Evolutionary conservation across 1,140 invertebrate species (phyloP), one percentile per base, ranked within the genome.

Genomic region (Aphis craccivora): DNA sequence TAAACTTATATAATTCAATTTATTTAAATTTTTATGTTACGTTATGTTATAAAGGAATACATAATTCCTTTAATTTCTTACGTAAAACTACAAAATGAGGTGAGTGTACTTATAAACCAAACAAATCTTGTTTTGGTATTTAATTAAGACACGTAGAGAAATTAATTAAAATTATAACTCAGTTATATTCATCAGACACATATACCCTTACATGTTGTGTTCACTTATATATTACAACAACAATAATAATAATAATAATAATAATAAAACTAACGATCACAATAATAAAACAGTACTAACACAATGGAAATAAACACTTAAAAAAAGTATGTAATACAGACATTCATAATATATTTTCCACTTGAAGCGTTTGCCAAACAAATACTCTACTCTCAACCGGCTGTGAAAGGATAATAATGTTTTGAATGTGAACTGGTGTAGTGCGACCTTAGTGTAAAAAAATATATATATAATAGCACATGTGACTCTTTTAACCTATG

Each of bases 311-410:
- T 90, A 90, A 60, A 67, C 55, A 90, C 89, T 90, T 90, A 22
- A 6, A 30, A 40, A 67, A 53, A 51, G 51, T n/a, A 48, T 23
- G 51, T 35, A 67, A 67, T n/a, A 43, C 37, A 60, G 89, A 90
- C 37, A 60, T 60, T 90, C 53, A 43, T 67, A 67, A 60, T 90
- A 90, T 67, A 60, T 90, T 67, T 90, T 67, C 37, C 89, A 90
- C 89, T 90, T 60, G 89, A 90, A 60, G 14, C 40, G 89, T 90
- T 67, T 67, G 89, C 89, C 89, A 43, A 90, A 90, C 89, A 90
- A 90, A 90, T 55, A 90, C 89, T 90, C 89, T n/a, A 90, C 53
- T 90, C 60, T 90, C 89, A 25, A 67, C 55, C 55, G 35, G 55
- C n/a, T 30, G 37, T 55, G 48, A 89, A 51, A 37, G 87, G 35